Base-by-base conservation (phyloP, 2,888 invertebrate genomes). In the Amblyjoppa proteus region DNA sequence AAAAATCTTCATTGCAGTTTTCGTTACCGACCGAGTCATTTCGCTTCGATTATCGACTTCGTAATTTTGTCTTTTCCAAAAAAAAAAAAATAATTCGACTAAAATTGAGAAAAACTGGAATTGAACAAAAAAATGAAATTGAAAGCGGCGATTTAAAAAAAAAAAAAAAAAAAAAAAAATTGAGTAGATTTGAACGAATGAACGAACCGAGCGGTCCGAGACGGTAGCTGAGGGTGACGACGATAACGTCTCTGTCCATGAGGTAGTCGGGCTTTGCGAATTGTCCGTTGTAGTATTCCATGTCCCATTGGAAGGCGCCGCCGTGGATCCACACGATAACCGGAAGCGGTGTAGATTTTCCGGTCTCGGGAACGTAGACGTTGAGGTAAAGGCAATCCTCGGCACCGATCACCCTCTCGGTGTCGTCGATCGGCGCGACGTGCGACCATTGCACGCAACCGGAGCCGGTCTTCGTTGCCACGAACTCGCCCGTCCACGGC, bases 181-280 rank as follows among this genome's bases (percentile, higher is more conserved):
- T 11, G 13, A 2, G 34, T 16, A 11, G 34, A 61, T 28, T 16
- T 6, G 5, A 2, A n/a, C 16, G 16, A 34, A n/a, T 34, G 16
- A 25, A 71, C 87, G 31, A 92, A 96, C 96, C 97, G 81, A 97
- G 91, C 0, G 96, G 96, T 64, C 97, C 97, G n/a, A 97, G 89
- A 68, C 97, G 95, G 90, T 97, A 97, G 92, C 96, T 97, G 0
- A 97, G 89, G 13, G 96, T 96, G 0, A 97, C 97, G 0, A 96
- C 94, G 0, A 97, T 95, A 5, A 97, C 94, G 87, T 97, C 95
- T 69, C 94, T 93, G 74, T 96, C 95, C 95, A 97, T 95, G 0
- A 97, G 88, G 86, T 95, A 94, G 9, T 95, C 87, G 58, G 88
- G 87, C 66, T 93, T 0, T 96, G 95, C 0, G 95, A 95, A 91